Base-by-base conservation (phyloP, 1,140 invertebrate species). In the Euwallacea fornicatus region DNA sequence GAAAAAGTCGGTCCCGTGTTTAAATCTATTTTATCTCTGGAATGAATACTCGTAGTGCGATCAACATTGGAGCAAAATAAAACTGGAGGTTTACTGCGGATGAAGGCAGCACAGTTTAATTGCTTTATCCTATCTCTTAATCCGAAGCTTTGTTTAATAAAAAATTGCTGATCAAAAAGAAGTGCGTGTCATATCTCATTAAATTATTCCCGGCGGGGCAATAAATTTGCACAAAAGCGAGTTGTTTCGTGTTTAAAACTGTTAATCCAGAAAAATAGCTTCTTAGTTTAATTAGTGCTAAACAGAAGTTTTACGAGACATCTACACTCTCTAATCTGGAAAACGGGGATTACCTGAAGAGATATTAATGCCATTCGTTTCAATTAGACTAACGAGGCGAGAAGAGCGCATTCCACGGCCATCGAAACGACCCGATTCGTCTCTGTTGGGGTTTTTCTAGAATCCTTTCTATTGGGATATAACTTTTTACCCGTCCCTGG, bases 281-380 rank as follows among this genome's bases (percentile, higher is more conserved):
- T 10, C 69, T 71, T 66, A 42, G 13, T 65, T 71, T 71, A 71
- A 71, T 71, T 71, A 66, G 69, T n/a, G 63, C 62, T 10, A 59
- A 71, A 71, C 69, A 58, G 56, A 47, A 71, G 60, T 71, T 71
- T 58, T 66, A 65, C 62, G 42, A 59, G 55, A 64, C n/a, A 7
- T 11, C 33, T 56, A 64, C 63, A 64, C 54, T 66, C 62, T 66
- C 42, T 55, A 71, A 71, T 71, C 56, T 71, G 42, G 53, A 42
- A 64, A 44, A 42, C 8, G 44, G 58, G 69, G 69, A 71, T 71
- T 71, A 71, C 69, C 69, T 71, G 69, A 71, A 71, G 58, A 71
- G 69, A 71, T 71, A 71, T 71, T 71, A 71, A 71, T 59, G 69
- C 63, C 41, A 71, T 71, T 71, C 63, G 63, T 71, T 71, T 71